Percentiles rank a stretch among this genome's conserved stretches.
These are phyloP conservation scores for Polypterus senegalus DNA, from an alignment of 2,113 vertebrate genomes.

Conservation along the genomic window DNA sequence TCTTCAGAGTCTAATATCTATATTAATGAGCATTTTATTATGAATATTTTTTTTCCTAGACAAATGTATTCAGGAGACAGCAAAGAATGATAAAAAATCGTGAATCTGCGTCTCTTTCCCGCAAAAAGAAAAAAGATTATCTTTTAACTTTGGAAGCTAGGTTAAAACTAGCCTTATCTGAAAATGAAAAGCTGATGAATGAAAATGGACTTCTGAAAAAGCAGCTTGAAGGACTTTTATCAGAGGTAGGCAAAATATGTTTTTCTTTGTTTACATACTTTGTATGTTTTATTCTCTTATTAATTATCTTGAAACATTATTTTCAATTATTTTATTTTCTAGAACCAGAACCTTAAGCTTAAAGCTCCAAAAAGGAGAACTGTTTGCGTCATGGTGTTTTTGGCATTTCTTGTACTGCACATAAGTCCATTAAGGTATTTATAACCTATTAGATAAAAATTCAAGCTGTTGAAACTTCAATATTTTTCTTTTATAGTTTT, in stretches of 20 bases:
- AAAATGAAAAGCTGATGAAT: conserved; percentile 74
- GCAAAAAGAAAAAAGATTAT: conserved; percentile 91
- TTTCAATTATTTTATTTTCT: conserved; percentile 13
- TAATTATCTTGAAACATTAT: background rate
- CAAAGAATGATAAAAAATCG: conserved; percentile 95
- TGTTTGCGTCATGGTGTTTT: conserved; percentile 73
- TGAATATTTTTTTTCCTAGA: conserved; percentile 27
- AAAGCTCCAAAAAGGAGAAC: conserved; percentile 73
- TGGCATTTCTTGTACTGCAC: conserved; percentile 72
- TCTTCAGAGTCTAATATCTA: background rate
- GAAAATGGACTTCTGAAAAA: conserved; percentile 80
- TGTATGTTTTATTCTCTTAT: background rate
- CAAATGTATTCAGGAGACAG: conserved; percentile 66
- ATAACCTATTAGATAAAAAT: too few relatives aligned
- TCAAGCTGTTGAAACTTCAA: too few relatives aligned
- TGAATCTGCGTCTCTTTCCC: conserved; percentile 82
- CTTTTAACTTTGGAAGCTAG: conserved; percentile 71
- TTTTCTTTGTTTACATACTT: background rate
- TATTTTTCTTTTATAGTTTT: too few relatives aligned
- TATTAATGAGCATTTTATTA: background rate
- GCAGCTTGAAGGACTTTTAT: conserved; percentile 72
- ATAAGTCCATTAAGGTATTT: conserved; percentile 64
- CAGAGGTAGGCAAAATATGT: conserved; percentile 53
- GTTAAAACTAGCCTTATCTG: conserved; percentile 65
- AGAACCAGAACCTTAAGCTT: conserved; percentile 74